A percentile compares a stretch with the other conserved stretches of the same genome.
phyloP scores from a whole-genome alignment of 2,113 vertebrate species.

The Athene noctua region DNA sequence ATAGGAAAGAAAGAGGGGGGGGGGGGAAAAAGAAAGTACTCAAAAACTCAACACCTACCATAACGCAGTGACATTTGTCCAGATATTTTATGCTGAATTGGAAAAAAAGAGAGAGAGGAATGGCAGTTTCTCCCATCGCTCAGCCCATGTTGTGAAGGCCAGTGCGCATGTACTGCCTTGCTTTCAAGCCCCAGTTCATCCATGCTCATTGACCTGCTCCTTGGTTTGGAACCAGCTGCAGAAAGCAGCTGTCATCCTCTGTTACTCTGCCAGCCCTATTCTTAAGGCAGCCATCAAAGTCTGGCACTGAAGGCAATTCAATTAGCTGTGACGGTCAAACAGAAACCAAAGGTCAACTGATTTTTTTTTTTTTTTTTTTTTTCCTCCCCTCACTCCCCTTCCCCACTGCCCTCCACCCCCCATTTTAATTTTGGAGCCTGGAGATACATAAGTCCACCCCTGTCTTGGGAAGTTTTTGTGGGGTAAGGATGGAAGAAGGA shows the following conservation, averaged over 20 bases:
- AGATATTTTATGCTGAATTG: not conserved
- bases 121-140: not conserved
- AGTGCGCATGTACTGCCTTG: not conserved
- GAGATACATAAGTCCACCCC: not conserved
- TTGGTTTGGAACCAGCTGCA: slow-evolving; percentile 36
- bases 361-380: not conserved
- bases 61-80: not conserved
- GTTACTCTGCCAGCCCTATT: slow-evolving; percentile 39
- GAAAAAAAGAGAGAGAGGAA: not conserved
- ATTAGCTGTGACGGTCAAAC: slow-evolving; percentile 64
- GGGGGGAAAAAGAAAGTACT: not conserved
- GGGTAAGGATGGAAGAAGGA: not conserved
- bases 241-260: slow-evolving; percentile 61
- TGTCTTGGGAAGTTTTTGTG: not conserved
- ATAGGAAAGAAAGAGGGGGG: not conserved
- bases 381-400: too few relatives aligned
- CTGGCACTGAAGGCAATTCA: slow-evolving; percentile 65
- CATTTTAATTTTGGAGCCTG: not conserved
- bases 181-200: slow-evolving; percentile 31
- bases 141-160: not conserved
- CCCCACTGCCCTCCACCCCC: not conserved
- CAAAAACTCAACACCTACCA: not conserved
- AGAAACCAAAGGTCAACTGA: not conserved
- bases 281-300: slow-evolving; percentile 45
- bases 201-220: slow-evolving; percentile 23